Evolutionary conservation across 2,888 invertebrate species (phyloP).

Genomic region (Chrysolina americana): DNA sequence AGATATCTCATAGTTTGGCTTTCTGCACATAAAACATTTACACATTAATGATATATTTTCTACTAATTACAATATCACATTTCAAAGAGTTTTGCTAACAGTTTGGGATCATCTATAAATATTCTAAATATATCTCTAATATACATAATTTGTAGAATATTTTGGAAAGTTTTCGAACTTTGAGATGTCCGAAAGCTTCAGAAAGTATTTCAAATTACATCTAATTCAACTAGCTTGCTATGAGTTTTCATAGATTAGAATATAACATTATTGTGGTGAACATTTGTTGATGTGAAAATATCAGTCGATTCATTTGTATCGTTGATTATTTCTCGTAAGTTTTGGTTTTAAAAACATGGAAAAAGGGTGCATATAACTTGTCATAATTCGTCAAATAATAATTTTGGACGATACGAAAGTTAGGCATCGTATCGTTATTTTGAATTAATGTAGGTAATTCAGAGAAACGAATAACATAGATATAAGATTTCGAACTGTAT

Average conservation of each 20-base stretch:
- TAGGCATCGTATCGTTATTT: too few relatives aligned
- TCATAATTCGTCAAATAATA: too few relatives aligned
- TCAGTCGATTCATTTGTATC: neutral
- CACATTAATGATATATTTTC: slow-evolving; percentile 50
- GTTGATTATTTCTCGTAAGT: neutral
- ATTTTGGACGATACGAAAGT: too few relatives aligned
- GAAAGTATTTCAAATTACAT: neutral
- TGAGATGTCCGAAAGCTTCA: neutral
- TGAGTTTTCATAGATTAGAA: slow-evolving; percentile 10
- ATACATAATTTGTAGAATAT: neutral
- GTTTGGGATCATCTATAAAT: slow-evolving; percentile 13
- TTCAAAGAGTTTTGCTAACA: slow-evolving; percentile 55
- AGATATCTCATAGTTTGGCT: slow-evolving; percentile 35
- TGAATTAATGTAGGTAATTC: too few relatives aligned
- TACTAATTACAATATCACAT: slow-evolving; percentile 57
- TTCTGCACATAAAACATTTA: slow-evolving; percentile 56
- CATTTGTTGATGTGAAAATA: slow-evolving; percentile 7
- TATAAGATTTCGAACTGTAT: too few relatives aligned
- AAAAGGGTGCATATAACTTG: neutral
- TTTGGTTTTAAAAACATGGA: neutral
- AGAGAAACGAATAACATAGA: too few relatives aligned
- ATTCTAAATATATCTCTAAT: slow-evolving; percentile 2
- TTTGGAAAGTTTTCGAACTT: neutral
- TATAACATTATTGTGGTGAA: neutral
- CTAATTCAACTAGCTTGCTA: slow-evolving; percentile 15